Base-by-base conservation (phyloP, 2,113 vertebrate species). In the Labrus mixtus region DNA sequence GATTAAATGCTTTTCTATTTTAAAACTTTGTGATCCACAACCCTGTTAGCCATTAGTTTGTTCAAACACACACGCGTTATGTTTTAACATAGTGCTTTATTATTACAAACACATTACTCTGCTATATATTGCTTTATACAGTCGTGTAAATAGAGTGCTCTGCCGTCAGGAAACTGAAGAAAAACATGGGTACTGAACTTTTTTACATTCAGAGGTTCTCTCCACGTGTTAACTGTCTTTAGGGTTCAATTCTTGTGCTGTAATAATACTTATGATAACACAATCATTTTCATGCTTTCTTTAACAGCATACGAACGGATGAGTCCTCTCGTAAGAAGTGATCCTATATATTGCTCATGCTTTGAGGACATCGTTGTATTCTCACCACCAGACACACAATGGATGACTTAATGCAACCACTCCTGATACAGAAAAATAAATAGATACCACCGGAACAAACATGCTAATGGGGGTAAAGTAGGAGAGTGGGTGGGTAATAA, bases 331-430 rank as follows among this genome's bases (percentile, higher is more conserved):
- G 57, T 41, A 63, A 75, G 53, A 87, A 59, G 56, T 79, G 66
- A 84, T 56, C 36, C 10, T 74, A 85, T 73, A 82, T 90, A 90
- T 91, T 91, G 89, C 89, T 91, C 92, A 92, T 93, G 92, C 90
- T 87, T 80, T 74, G 64, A 79, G 76, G 83, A 87, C 57, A 64
- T 72, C 41, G 73, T 78, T 81, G 62, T 79, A 33, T 74, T 78
- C 46, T 84, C 73, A 78, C 37, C 53, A 76, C 29, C 88, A 65
- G 69, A 75, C 53, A 82, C 81, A 84, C 85, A 75, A 67, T 68
- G 79, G 37, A 79, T 81, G 80, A 84, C 60, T 23, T 33, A 51
- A 87, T 51, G 62, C 70, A 45, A 78, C 57, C 48, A 79, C 78
- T 56, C 57, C 16, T 76, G 51, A 48, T 64, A 72, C 53, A 19